Percentiles rank a stretch among this genome's conserved stretches.
Conservation (phyloP, 1,140 invertebrate genomes). For the Aphelenchoides avenae region DNA sequence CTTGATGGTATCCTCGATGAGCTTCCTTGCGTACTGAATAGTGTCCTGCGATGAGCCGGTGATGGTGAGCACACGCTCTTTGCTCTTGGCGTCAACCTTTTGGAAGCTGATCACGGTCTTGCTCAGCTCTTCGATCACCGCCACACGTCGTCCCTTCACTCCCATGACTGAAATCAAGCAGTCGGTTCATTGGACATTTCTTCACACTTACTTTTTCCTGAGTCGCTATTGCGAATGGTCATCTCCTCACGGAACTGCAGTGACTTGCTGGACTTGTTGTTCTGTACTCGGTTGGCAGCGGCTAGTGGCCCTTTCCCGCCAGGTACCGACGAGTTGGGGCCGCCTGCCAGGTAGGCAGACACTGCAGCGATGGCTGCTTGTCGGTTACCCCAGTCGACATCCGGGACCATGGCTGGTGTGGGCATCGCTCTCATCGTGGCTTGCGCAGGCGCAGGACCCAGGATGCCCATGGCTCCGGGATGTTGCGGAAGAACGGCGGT, state of each 20-base stretch:
- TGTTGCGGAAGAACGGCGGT: too few relatives aligned
- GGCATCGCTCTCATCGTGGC: slow-evolving; percentile 8
- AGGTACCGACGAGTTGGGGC: not conserved
- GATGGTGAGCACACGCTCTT: slow-evolving; percentile 46
- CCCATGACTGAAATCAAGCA: slow-evolving; percentile 77
- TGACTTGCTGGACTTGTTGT: slow-evolving; percentile 18
- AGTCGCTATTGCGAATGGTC: slow-evolving; percentile 42
- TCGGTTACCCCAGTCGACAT: slow-evolving; percentile 20
- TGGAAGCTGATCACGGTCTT: slow-evolving; percentile 96
- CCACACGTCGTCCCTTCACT: slow-evolving; percentile 89
- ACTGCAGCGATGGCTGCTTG: slow-evolving; percentile 11
- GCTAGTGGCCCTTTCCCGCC: not conserved
- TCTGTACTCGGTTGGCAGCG: not conserved
- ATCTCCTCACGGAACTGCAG: slow-evolving; percentile 40
- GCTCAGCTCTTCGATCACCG: slow-evolving; percentile 94
- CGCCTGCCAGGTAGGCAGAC: slow-evolving; percentile 2
- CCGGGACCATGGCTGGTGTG: slow-evolving; percentile 15
- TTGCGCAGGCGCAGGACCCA: slow-evolving; percentile 2
- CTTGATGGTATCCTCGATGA: slow-evolving; percentile 54
- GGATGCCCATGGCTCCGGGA: not conserved
- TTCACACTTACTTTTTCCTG: slow-evolving; percentile 39
- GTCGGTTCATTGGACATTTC: slow-evolving; percentile 12
- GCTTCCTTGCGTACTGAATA: slow-evolving; percentile 45
- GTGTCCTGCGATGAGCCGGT: slow-evolving; percentile 43
- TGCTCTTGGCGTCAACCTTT: slow-evolving; percentile 66